phyloP scores from a whole-genome alignment of 2,888 invertebrate species.

The Sarcophaga rosellei region DNA sequence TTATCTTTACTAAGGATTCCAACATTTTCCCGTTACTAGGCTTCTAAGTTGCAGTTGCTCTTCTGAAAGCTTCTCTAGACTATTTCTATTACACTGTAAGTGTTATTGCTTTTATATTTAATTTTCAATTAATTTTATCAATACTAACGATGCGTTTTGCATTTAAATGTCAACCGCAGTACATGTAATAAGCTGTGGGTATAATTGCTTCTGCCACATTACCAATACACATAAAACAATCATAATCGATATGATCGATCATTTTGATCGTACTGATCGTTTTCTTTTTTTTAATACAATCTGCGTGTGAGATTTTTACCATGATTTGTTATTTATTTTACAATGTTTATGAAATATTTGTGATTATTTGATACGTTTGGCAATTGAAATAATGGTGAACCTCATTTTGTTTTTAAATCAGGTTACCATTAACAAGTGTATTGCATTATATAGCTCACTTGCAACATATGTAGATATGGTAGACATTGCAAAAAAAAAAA shows the following conservation, averaged over 20 bases:
- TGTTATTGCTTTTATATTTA: conserved; percentile 62
- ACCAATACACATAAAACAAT: not conserved
- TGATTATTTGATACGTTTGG: conserved; percentile 42
- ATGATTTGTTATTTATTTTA: not conserved
- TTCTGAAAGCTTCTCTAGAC: conserved; percentile 35
- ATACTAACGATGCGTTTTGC: not conserved
- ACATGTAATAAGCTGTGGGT: not conserved
- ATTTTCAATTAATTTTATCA: not conserved
- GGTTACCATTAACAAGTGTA: conserved; percentile 28
- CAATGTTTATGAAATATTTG: not conserved
- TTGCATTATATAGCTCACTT: not conserved
- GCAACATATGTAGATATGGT: not conserved
- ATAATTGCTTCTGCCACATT: conserved; percentile 62
- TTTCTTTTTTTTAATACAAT: conserved; percentile 52
- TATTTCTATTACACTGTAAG: conserved; percentile 33
- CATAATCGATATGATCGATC: conserved; percentile 39
- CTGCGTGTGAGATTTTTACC: conserved; percentile 65
- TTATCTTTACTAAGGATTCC: conserved; percentile 14
- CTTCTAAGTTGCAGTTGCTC: conserved; percentile 25
- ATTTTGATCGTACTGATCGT: conserved; percentile 12
- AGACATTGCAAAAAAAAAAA: not conserved
- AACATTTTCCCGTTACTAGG: conserved; percentile 34
- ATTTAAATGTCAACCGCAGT: conserved; percentile 56
- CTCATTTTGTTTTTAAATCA: conserved; percentile 13
- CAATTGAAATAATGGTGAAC: conserved; percentile 14